phyloP scores from a whole-genome alignment of 2,888 invertebrate genomes.

The Caenorhabditis sp. region DNA sequence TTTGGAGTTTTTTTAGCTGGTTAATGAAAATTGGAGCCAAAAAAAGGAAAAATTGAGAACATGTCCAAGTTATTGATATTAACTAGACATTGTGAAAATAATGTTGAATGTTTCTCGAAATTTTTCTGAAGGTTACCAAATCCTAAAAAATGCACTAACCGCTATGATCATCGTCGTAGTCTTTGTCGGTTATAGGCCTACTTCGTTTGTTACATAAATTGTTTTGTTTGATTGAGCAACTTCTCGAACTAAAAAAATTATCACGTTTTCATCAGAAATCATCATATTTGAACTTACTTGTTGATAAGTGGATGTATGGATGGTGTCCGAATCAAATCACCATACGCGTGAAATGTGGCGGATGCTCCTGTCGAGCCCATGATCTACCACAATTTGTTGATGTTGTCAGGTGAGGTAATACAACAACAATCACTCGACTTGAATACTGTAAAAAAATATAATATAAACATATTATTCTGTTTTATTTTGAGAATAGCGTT shows the following conservation, averaged over 20 bases:
- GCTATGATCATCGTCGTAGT: constrained; percentile 40
- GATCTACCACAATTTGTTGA: constrained; percentile 13
- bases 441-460: constrained; percentile 33
- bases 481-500: not conserved
- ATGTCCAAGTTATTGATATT: no score
- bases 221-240: constrained; percentile 45
- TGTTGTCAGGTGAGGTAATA: constrained; percentile 21
- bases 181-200: constrained; percentile 39
- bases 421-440: constrained; percentile 24
- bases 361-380: constrained; percentile 63
- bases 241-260: constrained; percentile 22
- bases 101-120: no score
- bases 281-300: constrained; percentile 12
- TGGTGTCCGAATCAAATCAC: constrained; percentile 62
- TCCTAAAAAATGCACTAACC: constrained; percentile 12
- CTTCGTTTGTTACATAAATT: constrained; percentile 42
- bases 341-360: constrained; percentile 60
- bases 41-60: no score
- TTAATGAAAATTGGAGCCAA: no score
- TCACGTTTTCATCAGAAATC: not conserved
- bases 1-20: no score
- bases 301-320: constrained; percentile 59
- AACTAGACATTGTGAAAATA: no score
- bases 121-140: not conserved
- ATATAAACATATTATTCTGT: not conserved